phyloP scores from a whole-genome alignment of 64 coral and sea anemone species.

The Trachythela sp. region DNA sequence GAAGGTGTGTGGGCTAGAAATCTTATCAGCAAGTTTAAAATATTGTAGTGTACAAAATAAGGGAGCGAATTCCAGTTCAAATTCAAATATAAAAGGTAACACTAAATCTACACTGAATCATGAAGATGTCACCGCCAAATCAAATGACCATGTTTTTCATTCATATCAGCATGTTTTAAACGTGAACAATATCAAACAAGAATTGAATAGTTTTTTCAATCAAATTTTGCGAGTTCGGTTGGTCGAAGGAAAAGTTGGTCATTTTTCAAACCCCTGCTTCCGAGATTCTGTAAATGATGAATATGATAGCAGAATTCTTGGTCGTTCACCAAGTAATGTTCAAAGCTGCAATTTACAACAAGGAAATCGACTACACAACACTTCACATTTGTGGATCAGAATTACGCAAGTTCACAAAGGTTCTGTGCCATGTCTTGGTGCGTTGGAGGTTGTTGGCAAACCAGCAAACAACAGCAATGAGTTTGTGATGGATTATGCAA shows the following conservation, averaged over 20 bases:
- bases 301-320: not conserved
- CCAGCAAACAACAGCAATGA: conserved; percentile 40
- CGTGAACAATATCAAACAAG: not conserved
- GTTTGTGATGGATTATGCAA: conserved; percentile 39
- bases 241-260: not conserved
- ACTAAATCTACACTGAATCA: not conserved
- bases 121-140: not conserved
- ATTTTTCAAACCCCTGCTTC: not conserved
- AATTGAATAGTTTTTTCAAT: not conserved
- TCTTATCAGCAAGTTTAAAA: conserved; percentile 57
- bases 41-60: not conserved
- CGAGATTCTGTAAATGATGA: not conserved
- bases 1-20: conserved; percentile 70
- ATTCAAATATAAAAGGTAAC: not conserved
- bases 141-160: not conserved
- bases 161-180: not conserved
- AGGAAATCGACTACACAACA: conserved; percentile 40
- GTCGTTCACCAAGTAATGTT: not conserved
- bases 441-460: conserved; percentile 76
- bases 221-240: not conserved
- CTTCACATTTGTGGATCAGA: conserved; percentile 63
- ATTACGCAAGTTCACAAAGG: conserved; percentile 59
- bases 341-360: conserved; percentile 46
- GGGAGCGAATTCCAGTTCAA: not conserved
- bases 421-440: conserved; percentile 75